Evolutionary conservation across 2,888 invertebrate genomes (phyloP), one percentile per base, ranked within the genome.

Genomic region (Piscicola geometra): DNA sequence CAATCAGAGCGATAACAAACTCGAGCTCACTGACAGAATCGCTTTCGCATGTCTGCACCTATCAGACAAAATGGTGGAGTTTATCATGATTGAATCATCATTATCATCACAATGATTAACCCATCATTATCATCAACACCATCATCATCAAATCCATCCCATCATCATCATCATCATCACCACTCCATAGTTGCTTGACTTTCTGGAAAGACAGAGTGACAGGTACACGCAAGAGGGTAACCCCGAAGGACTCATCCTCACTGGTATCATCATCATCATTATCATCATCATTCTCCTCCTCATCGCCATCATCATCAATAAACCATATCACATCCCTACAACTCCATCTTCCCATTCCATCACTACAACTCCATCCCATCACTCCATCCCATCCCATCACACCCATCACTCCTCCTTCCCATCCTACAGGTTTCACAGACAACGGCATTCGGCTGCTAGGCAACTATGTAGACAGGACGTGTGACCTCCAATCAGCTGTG

Each of bases 401-500:
- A 41, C 15, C 5, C 41, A 5, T 9, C 41, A 41, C 41, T 15
- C 5, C 41, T 9, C 41, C 41, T 9, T 15, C 5, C 41, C 41
- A 41, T 15, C n/a, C n/a, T 21, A 52, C 78, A 84, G 85, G 85
- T 70, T 77, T 85, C 77, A 81, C 82, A 0, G 78, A 78, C 32
- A 84, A 83, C 36, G 84, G 85, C 56, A 87, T 94, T 66, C 89
- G 90, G 77, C 88, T 97, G 81, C 87, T 96, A 81, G 93, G 94
- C 86, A 90, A 90, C 79, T 95, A 93, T 87, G 88, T 96, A 81
- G 94, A 97, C 86, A 85, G 88, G 47, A 90, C 92, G 0, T 92
- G 92, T 12, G 96, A 97, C 87, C 91, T 97, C 78, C 96, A 97
- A 87, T 93, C 94, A 33, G 93, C 91, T 28, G 81, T 83, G n/a